These are phyloP conservation scores for Aporophyla lueneburgensis DNA, from an alignment of 2,888 invertebrate species.

Conservation along the genomic window DNA sequence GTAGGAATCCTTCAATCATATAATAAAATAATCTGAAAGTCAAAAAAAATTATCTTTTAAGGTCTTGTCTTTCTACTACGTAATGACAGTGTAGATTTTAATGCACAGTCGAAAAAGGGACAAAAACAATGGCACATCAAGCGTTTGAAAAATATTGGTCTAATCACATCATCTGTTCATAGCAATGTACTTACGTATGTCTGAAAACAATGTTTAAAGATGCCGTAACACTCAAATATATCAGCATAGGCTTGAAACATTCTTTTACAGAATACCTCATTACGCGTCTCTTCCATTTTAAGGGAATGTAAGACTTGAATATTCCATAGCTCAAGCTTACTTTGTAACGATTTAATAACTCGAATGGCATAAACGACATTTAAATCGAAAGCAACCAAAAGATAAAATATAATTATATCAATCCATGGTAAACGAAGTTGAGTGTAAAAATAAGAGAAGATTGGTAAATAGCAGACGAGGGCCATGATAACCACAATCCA, in stretches of 20 bases:
- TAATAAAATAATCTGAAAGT: constrained; percentile 26
- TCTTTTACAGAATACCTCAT: constrained; percentile 2
- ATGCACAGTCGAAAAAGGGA: not conserved
- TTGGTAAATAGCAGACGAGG: not conserved
- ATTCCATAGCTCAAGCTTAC: constrained; percentile 26
- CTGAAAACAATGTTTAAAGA: constrained; percentile 1
- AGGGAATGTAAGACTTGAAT: not conserved
- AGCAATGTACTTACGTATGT: not conserved
- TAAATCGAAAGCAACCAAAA: constrained; percentile 7
- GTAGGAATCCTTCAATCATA: constrained; percentile 3
- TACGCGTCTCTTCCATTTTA: not conserved
- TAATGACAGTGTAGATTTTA: not conserved
- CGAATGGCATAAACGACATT: constrained; percentile 15
- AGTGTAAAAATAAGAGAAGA: not conserved
- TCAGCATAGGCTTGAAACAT: constrained; percentile 30
- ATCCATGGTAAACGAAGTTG: not conserved
- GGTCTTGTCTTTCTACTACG: not conserved
- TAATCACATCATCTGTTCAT: not conserved
- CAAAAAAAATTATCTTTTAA: not conserved
- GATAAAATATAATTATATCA: not conserved
- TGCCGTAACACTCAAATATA: constrained; percentile 20
- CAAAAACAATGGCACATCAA: not conserved
- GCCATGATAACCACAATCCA: constrained; percentile 5
- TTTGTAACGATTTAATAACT: constrained; percentile 1
- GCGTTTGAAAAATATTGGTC: not conserved